Conservation (phyloP, 2,113 vertebrate genomes). For the Microtus ochrogaster region DNA sequence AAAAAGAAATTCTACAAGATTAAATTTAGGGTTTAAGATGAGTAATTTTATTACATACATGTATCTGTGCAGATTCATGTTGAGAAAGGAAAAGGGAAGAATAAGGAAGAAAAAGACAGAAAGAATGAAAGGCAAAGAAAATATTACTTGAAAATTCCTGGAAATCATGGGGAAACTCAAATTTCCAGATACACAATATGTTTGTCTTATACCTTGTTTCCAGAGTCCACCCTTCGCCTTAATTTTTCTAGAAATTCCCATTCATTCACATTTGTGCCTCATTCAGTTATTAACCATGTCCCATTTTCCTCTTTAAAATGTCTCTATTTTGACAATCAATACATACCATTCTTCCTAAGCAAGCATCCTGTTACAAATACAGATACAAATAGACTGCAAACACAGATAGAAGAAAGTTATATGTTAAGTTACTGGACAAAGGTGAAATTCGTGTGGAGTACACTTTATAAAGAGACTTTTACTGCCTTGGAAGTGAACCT, state of each 20-base stretch:
- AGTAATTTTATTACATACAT: background rate
- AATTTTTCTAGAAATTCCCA: background rate
- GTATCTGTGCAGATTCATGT: background rate
- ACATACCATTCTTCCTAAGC: background rate
- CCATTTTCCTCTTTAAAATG: background rate
- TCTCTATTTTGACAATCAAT: background rate
- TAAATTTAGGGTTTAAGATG: background rate
- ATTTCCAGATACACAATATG: background rate
- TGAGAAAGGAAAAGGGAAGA: background rate
- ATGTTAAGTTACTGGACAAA: background rate
- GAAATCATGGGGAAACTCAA: background rate
- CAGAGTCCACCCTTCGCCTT: background rate
- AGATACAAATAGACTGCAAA: background rate
- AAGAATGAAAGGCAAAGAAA: background rate
- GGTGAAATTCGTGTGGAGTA: background rate
- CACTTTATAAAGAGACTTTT: background rate
- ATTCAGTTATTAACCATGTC: background rate
- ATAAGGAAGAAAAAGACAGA: background rate
- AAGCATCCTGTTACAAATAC: background rate
- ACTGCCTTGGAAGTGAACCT: constrained; percentile 31
- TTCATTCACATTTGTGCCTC: background rate
- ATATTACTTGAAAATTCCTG: background rate
- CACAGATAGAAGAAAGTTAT: background rate
- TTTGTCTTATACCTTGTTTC: constrained; percentile 2
- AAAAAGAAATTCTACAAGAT: background rate